Evolutionary conservation across 1,140 invertebrate genomes (phyloP), one percentile per base, ranked within the genome.

Genomic region (Atta texana): DNA sequence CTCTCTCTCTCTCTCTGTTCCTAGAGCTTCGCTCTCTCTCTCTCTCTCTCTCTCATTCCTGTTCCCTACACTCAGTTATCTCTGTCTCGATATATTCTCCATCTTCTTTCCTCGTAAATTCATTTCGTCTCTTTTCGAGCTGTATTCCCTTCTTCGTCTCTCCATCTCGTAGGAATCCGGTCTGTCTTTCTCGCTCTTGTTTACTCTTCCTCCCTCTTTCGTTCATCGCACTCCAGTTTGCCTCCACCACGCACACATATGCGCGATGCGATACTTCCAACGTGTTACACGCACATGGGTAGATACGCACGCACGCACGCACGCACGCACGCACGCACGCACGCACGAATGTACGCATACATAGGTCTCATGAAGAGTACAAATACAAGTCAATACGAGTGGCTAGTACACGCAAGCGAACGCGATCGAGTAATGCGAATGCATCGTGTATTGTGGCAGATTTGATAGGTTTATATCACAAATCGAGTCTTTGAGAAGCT

Each of bases 351-450:
- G 72, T 1, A 59, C 55, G 34, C 14, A 74, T 24, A 49, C 69
- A 24, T 16, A 55, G 34, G 28, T 28, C 80, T 49, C 69, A 14
- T 63, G 51, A 81, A 59, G 66, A 68, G 51, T 71, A 81, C 78
- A 71, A 71, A 81, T 71, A 81, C 78, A 81, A 81, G 78, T 81
- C 78, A 44, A 82, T 82, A 84, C 80, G 80, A 75, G 44, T 28
- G 69, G 57, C 69, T 61, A 61, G 68, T 61, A 82, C 34, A 82
- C 53, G 78, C 51, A 39, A 69, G 53, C 53, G 24, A 57, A 49
- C 53, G 66, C 66, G 51, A 81, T 81, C 78, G 78, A 71, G 53
- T 75, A 84, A 75, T 24, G 39, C 28, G n/a, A 74, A 14, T 34
- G 39, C 44, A 34, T 5, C 39, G n/a, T 49, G 44, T 84, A 74